Conservation (phyloP, 2,888 invertebrate species). For the Lottia gigantea region DNA sequence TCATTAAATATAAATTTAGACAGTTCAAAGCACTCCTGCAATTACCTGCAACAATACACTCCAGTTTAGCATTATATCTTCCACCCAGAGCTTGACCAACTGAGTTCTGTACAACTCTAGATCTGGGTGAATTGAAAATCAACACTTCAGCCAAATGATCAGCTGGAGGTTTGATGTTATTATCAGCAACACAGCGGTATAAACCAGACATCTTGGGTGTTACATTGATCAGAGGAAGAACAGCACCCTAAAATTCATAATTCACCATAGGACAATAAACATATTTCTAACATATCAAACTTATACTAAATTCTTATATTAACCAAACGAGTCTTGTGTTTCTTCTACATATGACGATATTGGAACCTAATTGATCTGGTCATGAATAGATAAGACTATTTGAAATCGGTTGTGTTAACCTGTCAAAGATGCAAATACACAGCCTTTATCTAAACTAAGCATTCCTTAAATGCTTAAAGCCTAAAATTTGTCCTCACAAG, state of each 20-base stretch:
- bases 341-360: background rate
- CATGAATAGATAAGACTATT: too few relatives aligned
- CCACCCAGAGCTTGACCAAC: conserved; percentile 66
- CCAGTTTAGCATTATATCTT: conserved; percentile 59
- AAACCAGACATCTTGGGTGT: conserved; percentile 56
- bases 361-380: background rate
- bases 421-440: background rate
- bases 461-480: too few relatives aligned
- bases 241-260: conserved; percentile 42
- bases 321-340: too few relatives aligned
- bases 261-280: background rate
- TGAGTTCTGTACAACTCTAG: conserved; percentile 57
- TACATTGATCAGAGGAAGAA: conserved; percentile 44
- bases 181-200: conserved; percentile 67
- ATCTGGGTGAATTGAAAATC: conserved; percentile 59
- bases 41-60: conserved; percentile 63
- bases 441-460: too few relatives aligned
- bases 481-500: too few relatives aligned
- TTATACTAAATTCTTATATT: too few relatives aligned
- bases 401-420: background rate
- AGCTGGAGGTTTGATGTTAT: conserved; percentile 65
- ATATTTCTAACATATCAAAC: too few relatives aligned
- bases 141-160: conserved; percentile 58
- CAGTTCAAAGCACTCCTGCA: too few relatives aligned
- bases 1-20: too few relatives aligned